Base-by-base conservation (phyloP, 2,888 invertebrate species). In the Nipponacmea schrenckii region DNA sequence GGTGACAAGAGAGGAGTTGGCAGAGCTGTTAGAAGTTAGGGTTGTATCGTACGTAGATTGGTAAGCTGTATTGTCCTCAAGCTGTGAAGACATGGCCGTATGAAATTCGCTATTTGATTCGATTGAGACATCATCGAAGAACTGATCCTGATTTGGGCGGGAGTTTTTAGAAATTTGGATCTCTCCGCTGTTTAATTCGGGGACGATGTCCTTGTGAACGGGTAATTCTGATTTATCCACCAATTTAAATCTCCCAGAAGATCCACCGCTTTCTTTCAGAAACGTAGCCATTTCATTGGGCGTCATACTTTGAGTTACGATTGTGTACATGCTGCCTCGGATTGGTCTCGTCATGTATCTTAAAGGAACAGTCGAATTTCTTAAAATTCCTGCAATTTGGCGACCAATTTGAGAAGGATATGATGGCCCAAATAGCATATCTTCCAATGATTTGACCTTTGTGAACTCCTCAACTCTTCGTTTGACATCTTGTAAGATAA, bases 341-440 rank as follows among this genome's bases (percentile, higher is more conserved):
- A 56, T 56, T 20, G 56, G 24, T 12, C 56, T 20, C 12, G 24
- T 17, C 56, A 56, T 56, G 14, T 24, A 56, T 10, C 56, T 20
- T 12, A 56, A 20, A 10, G 56, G 56, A 56, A 56, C 56, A 0
- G 56, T 10, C 1, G 24, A 24, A 24, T 56, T 56, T 24, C 56
- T 20, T 14, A 56, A 24, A 20, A 56, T 24, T 10, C 56, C 56
- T 12, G 20, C 24, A 24, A 56, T 56, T 14, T 56, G 56, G 24
- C 56, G 56, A 24, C 20, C 24, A 24, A 56, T 24, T 24, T 56
- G 56, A 56, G 31, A 26, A 8, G 73, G 71, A n/a, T 72, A 62
- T 63, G 76, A 81, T 20, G 81, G 81, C 8, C 81, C 81, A 73
- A 84, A 76, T 14, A 77, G 76, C 3, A 84, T 71, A 44, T 83